Percentiles rank a stretch among this genome's conserved stretches.
Conservation (phyloP, 2,888 invertebrate genomes). For the Leptopilina drosophilae region DNA sequence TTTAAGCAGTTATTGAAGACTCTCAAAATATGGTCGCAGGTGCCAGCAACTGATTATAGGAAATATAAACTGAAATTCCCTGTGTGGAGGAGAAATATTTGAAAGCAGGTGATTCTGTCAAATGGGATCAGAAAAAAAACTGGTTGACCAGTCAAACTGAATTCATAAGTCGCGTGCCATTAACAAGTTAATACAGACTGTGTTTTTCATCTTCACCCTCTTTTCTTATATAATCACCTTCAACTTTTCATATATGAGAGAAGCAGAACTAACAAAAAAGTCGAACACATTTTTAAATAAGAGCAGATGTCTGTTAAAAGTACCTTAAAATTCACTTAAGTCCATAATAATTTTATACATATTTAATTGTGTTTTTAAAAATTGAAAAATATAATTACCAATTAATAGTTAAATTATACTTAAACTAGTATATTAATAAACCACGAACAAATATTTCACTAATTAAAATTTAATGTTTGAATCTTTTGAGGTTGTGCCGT, state of each 20-base stretch:
- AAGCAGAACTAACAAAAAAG: background rate
- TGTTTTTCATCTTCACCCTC: constrained; percentile 21
- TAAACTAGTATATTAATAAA: no score
- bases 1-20: background rate
- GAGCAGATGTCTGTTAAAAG: constrained; percentile 25
- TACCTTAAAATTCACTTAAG: background rate
- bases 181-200: constrained; percentile 28
- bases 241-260: constrained; percentile 21
- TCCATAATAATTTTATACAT: background rate
- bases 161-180: constrained; percentile 14
- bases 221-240: constrained; percentile 6
- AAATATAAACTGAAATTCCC: constrained; percentile 29
- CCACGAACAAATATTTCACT: no score
- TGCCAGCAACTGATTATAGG: constrained; percentile 30
- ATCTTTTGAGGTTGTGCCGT: no score
- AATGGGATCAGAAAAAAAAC: constrained; percentile 20
- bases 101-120: constrained; percentile 36
- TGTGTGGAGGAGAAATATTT: constrained; percentile 11
- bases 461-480: no score
- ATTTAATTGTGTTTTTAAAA: background rate
- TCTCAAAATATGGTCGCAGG: constrained; percentile 29
- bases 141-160: constrained; percentile 14
- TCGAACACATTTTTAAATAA: constrained; percentile 14
- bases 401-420: no score
- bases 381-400: no score